A percentile compares a stretch with the other conserved stretches of the same genome.
Conservation (phyloP, 1,140 invertebrate species). For the Ostrea denselamellosa region DNA sequence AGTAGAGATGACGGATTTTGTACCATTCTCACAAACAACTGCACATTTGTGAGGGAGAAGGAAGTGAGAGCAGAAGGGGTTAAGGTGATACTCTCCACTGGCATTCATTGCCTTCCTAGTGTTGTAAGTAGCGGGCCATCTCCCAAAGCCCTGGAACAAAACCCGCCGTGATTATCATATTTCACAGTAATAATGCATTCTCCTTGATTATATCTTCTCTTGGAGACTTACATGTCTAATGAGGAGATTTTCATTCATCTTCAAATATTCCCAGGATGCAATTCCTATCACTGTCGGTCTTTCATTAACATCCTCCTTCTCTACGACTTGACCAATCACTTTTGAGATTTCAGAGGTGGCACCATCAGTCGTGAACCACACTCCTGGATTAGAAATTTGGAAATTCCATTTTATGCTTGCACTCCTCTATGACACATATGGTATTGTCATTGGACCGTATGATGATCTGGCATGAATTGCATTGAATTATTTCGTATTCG, state of each 20-base stretch:
- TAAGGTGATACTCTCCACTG: neutral
- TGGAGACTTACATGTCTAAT: neutral
- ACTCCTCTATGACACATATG: no score
- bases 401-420: neutral
- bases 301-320: slow-evolving; percentile 37
- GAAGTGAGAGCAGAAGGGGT: slow-evolving; percentile 25
- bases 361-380: slow-evolving; percentile 29
- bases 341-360: slow-evolving; percentile 33
- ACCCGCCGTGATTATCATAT: neutral
- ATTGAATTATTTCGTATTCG: no score
- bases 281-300: slow-evolving; percentile 33
- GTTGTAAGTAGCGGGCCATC: slow-evolving; percentile 27
- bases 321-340: slow-evolving; percentile 29
- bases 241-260: slow-evolving; percentile 11
- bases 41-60: slow-evolving; percentile 29
- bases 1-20: neutral
- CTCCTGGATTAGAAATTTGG: neutral
- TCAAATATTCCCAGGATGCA: slow-evolving; percentile 15
- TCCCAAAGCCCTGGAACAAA: neutral
- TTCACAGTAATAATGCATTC: neutral
- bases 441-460: no score
- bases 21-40: neutral
- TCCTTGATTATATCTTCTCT: neutral
- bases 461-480: no score
- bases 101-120: neutral